These are phyloP conservation scores for Leptopilina clavipes DNA, from an alignment of 1,140 invertebrate species.

Conservation along the genomic window DNA sequence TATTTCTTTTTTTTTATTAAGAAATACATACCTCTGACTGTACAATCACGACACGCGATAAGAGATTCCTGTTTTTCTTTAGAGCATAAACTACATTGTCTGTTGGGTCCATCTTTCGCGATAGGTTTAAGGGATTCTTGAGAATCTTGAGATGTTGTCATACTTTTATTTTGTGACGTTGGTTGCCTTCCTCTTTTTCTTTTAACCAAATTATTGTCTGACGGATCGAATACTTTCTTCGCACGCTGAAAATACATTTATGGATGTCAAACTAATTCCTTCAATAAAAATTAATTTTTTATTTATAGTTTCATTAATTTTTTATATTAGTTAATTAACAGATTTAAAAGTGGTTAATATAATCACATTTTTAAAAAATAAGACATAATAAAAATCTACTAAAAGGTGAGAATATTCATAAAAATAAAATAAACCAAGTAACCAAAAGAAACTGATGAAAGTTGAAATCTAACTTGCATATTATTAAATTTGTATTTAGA, in stretches of 20 bases:
- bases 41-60: conserved; percentile 86
- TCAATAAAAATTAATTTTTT: not conserved
- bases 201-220: conserved; percentile 82
- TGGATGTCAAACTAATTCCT: conserved; percentile 1
- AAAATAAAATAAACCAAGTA: conserved; percentile 10
- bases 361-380: not conserved
- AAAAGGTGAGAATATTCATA: conserved; percentile 32
- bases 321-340: too few relatives aligned
- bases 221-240: conserved; percentile 87
- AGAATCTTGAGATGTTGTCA: conserved; percentile 58
- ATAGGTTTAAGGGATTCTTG: conserved; percentile 64
- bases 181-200: conserved; percentile 79
- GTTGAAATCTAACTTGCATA: not conserved
- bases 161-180: conserved; percentile 77
- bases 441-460: conserved; percentile 13
- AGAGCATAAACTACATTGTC: conserved; percentile 71
- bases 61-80: conserved; percentile 79
- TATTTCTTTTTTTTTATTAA: conserved; percentile 3
- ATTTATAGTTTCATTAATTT: not conserved
- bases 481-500: not conserved
- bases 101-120: conserved; percentile 73
- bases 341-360: too few relatives aligned
- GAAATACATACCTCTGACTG: conserved; percentile 80
- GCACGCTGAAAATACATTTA: conserved; percentile 73
- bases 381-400: conserved; percentile 38